Conservation (phyloP, 2,113 vertebrate genomes). For the Dicrurus megarhynchus region DNA sequence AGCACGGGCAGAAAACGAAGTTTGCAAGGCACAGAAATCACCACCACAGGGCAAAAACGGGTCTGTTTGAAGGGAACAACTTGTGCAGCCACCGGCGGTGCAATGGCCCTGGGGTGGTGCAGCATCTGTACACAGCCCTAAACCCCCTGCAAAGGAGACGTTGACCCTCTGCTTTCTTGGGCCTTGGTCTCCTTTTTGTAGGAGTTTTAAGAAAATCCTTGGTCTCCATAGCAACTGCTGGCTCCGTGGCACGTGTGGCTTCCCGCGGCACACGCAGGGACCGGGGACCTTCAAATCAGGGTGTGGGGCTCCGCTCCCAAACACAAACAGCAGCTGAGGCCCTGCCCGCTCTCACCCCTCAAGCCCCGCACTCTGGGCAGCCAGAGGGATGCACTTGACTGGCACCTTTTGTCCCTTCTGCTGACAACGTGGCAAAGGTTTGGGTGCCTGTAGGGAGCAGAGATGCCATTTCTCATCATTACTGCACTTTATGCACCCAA, state of each 20-base stretch:
- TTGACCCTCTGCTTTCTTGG: background rate
- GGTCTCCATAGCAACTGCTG: conserved; percentile 61
- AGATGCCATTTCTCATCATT: background rate
- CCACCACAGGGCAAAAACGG: rapidly evolving
- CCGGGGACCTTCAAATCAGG: background rate
- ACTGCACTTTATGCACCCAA: rapidly evolving
- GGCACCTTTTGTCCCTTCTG: rapidly evolving
- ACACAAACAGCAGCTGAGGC: rapidly evolving
- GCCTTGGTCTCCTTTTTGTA: background rate
- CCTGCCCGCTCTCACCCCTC: rapidly evolving
- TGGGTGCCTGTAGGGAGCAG: background rate
- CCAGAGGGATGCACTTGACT: rapidly evolving
- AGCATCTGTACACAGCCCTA: background rate
- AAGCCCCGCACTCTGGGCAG: background rate
- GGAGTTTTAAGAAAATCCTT: conserved; percentile 33
- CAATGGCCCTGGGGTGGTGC: background rate
- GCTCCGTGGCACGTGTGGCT: conserved; percentile 24
- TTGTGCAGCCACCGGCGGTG: background rate
- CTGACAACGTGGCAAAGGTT: rapidly evolving
- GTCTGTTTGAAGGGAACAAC: background rate
- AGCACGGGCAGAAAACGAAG: background rate
- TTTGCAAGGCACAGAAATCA: background rate
- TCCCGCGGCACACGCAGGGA: rapidly evolving
- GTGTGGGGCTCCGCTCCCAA: background rate
- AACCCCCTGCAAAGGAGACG: background rate